Evolutionary conservation across 2,797 vertebrate genomes (phyloP).

Genomic region (Gambusia yucatana): DNA sequence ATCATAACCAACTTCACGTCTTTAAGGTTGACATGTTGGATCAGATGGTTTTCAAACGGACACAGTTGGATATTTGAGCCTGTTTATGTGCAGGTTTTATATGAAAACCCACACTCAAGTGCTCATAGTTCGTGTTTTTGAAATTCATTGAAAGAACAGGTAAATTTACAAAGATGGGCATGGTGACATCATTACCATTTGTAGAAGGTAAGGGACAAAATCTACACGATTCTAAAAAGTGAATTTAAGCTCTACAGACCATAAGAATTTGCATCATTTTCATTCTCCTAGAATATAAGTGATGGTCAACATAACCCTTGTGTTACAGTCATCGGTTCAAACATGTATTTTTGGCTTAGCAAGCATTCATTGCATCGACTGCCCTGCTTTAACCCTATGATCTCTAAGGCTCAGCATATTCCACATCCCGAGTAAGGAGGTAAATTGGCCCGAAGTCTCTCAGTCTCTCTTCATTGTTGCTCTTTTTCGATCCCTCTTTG

Average conservation of each 20-base stretch:
- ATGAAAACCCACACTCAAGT: neutral
- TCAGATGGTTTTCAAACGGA: neutral
- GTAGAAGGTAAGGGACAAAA: neutral
- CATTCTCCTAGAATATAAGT: neutral
- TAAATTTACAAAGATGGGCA: too few relatives aligned
- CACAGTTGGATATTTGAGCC: neutral
- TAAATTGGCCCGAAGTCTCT: constrained; percentile 31
- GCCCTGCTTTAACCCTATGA: constrained; percentile 14
- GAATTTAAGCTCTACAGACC: neutral
- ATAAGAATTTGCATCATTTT: neutral
- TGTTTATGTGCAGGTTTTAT: neutral
- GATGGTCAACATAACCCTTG: neutral
- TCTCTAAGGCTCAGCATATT: constrained; percentile 30
- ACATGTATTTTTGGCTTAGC: neutral
- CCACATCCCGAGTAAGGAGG: constrained; percentile 33
- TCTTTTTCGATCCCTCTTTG: constrained; percentile 61
- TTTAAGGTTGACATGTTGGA: neutral
- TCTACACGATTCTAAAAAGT: constrained; percentile 1
- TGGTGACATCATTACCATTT: neutral
- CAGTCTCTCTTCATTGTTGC: constrained; percentile 20
- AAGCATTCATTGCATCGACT: neutral
- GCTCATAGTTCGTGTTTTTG: neutral
- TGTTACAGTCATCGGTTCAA: neutral
- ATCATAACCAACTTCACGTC: neutral
- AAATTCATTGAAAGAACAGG: neutral